A percentile compares a stretch with the other conserved stretches of the same genome.
phyloP scores from a whole-genome alignment of 2,888 invertebrate genomes.

The Cryptus armator region DNA sequence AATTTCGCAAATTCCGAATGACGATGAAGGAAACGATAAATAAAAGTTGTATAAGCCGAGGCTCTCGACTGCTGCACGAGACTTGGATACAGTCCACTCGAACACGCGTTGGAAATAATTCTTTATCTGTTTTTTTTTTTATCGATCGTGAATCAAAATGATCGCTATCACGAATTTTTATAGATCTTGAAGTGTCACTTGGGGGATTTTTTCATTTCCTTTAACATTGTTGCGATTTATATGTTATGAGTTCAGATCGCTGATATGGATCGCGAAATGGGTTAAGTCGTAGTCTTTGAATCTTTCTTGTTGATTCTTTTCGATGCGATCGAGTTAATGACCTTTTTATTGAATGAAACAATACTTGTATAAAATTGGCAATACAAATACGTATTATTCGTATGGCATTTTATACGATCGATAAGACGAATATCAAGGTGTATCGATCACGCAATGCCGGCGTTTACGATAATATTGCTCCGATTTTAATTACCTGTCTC shows the following conservation, averaged over 20 bases:
- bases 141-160: not conserved
- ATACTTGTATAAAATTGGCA: not conserved
- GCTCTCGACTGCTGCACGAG: not conserved
- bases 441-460: not conserved
- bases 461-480: not conserved
- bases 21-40: not conserved
- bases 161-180: not conserved
- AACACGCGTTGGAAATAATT: not conserved
- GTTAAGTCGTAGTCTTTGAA: too few relatives aligned
- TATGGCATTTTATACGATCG: not conserved
- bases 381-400: not conserved
- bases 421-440: not conserved
- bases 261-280: too few relatives aligned
- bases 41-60: not conserved
- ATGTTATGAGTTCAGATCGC: too few relatives aligned
- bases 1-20: not conserved
- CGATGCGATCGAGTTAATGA: too few relatives aligned
- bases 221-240: too few relatives aligned
- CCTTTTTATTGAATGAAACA: not conserved
- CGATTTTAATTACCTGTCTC: conserved; percentile 51
- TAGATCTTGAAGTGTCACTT: too few relatives aligned
- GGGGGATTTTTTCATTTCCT: too few relatives aligned
- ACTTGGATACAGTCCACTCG: not conserved
- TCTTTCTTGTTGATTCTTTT: too few relatives aligned
- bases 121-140: not conserved